Conservation (phyloP, 1,140 invertebrate species). For the Triops cancriformis region DNA sequence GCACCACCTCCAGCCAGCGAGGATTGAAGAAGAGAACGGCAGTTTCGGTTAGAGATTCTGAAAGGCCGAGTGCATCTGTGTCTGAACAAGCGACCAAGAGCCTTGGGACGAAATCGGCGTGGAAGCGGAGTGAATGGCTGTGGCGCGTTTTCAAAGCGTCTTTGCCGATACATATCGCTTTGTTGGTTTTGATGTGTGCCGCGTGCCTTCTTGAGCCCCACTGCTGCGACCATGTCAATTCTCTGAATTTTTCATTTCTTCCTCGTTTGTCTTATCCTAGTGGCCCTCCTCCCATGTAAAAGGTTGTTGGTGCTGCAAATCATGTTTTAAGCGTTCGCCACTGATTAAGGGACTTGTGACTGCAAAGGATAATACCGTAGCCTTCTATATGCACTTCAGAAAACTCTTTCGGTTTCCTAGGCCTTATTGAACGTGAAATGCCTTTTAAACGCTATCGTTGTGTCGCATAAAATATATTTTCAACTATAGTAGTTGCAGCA, state of each 20-base stretch:
- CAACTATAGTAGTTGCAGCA: too few species aligned
- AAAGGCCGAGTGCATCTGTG: not conserved
- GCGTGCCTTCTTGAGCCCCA: slow-evolving; percentile 71
- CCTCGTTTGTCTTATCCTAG: slow-evolving; percentile 74
- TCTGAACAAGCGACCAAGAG: slow-evolving; percentile 21
- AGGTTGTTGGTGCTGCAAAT: not conserved
- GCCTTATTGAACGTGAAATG: not conserved
- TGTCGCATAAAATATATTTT: not conserved
- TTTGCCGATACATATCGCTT: slow-evolving; percentile 68
- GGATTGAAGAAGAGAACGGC: not conserved
- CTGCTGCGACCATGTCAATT: slow-evolving; percentile 77
- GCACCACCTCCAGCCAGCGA: slow-evolving; percentile 29
- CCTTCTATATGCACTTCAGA: not conserved
- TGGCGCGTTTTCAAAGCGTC: slow-evolving; percentile 66
- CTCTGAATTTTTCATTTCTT: slow-evolving; percentile 65
- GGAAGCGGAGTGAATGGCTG: slow-evolving; percentile 51
- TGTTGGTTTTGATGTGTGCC: slow-evolving; percentile 68
- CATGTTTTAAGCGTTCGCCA: not conserved
- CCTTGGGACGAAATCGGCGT: slow-evolving; percentile 40
- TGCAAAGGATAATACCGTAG: not conserved
- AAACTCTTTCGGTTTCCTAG: not conserved
- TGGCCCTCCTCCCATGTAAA: slow-evolving; percentile 74
- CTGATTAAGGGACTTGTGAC: not conserved
- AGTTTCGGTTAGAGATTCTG: not conserved
- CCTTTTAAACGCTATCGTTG: not conserved